Base-by-base conservation (phyloP, 2,113 vertebrate species). In the Callaeas wilsoni region DNA sequence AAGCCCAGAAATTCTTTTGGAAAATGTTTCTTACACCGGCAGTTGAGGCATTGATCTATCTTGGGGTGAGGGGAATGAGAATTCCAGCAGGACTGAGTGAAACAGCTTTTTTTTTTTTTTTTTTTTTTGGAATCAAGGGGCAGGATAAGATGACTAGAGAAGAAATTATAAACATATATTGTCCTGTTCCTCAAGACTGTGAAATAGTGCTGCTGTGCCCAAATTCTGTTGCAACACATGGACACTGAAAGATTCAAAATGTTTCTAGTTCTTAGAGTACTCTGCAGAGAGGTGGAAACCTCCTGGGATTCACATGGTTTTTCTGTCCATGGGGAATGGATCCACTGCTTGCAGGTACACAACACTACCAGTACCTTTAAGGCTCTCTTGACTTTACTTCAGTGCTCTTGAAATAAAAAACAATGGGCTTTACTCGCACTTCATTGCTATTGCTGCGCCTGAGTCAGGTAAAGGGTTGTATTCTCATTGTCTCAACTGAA, bases 381-480 rank as follows among this genome's bases (percentile, higher is more conserved):
- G 21, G 16, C 65, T 87, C 53, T 60, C 18, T 37, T 22, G 10
- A 62, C 20, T 62, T 53, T 52, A 56, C 83, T 96, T 83, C 70
- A 68, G 20, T 14, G 22, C 1, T 3, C 30, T 62, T 70, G 18
- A 59, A 87, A 30, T 41, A 62, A 78, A 79, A 56, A 9, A 2
- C 15, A 30, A 30, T 5, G 3, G 20, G 1, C 1, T 64, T 52
- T 42, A 63, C 29, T 70, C 2, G 1, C 46, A 26, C 49, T 41
- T 75, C 1, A 3, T 60, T 53, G 10, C 7, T 87, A 13, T 16
- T 67, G 16, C 26, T 78, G 15, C 18, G 63, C 2, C 39, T 44
- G 47, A 84, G 33, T n/a, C 57, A n/a, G 59, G 20, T 49, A 49
- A 75, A 75, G 6, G 10, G 2, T 37, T 84, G 20, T 52, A 32